Evolutionary conservation across 2,888 invertebrate genomes (phyloP).

Genomic region (Agrotis ipsilon): DNA sequence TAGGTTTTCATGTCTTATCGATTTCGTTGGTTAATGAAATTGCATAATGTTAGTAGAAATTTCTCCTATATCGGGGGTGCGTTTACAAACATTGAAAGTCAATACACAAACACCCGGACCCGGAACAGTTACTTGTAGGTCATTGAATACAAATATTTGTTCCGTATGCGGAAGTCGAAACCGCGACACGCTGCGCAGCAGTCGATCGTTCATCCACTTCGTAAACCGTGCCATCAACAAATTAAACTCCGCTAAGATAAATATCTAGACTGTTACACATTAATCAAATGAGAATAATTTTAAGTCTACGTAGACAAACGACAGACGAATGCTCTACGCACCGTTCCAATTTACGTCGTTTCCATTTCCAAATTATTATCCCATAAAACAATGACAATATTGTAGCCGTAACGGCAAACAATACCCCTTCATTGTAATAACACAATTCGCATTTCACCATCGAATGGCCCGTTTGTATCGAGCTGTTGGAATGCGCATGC

Average conservation of each 20-base stretch:
- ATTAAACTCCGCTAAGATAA: background rate
- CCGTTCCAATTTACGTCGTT: background rate
- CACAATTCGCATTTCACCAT: conserved; percentile 31
- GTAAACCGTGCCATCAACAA: too few species aligned
- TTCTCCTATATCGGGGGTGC: too few species aligned
- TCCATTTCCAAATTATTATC: conserved; percentile 15
- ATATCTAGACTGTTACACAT: background rate
- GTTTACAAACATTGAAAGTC: too few species aligned
- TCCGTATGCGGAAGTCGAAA: too few species aligned
- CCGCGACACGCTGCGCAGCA: too few species aligned
- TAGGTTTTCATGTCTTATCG: background rate
- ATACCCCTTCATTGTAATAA: conserved; percentile 24
- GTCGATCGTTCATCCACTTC: too few species aligned
- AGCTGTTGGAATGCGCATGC: conserved; percentile 59
- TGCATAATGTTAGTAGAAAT: too few species aligned
- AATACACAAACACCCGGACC: too few species aligned
- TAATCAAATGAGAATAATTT: background rate
- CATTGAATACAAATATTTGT: too few species aligned
- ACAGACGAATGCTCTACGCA: background rate
- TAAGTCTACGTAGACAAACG: background rate
- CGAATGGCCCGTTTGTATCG: conserved; percentile 39
- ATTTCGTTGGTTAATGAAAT: too few species aligned
- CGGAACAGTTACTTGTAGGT: too few species aligned
- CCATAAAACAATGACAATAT: conserved; percentile 11
- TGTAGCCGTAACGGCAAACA: conserved; percentile 13